phyloP scores from a whole-genome alignment of 2,888 invertebrate species.

The Hemicrepidius hirtus region DNA sequence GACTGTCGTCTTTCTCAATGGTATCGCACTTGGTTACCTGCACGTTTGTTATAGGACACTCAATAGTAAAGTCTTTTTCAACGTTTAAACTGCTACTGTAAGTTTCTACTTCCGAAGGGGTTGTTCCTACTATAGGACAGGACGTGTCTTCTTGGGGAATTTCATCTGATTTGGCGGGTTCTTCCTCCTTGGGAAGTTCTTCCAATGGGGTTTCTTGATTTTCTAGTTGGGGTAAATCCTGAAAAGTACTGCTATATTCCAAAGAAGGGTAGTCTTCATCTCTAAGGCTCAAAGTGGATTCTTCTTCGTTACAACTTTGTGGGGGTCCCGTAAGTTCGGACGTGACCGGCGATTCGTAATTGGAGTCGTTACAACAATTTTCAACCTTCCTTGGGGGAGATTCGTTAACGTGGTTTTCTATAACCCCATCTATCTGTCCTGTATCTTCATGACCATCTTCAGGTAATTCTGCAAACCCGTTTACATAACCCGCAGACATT shows the following conservation, averaged over 20 bases:
- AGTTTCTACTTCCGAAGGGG: conserved; percentile 48
- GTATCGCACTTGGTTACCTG: conserved; percentile 11
- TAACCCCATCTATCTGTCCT: conserved; percentile 43
- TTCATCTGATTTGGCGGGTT: not conserved
- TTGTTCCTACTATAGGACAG: too few species aligned
- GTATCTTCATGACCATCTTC: conserved; percentile 17
- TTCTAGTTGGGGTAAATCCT: conserved; percentile 36
- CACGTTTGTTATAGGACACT: conserved; percentile 39
- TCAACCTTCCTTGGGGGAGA: conserved; percentile 26
- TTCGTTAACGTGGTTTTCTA: conserved; percentile 51
- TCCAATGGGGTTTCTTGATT: not conserved
- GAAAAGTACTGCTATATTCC: conserved; percentile 53
- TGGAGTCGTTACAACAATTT: conserved; percentile 27
- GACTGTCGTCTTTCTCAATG: conserved; percentile 32
- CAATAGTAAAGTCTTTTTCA: conserved; percentile 58
- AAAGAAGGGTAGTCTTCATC: conserved; percentile 57
- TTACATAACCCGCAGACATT: conserved; percentile 46
- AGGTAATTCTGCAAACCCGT: conserved; percentile 47
- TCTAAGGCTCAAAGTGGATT: conserved; percentile 61
- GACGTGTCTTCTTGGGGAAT: not conserved
- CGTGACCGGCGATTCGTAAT: conserved; percentile 55
- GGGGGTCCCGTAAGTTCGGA: conserved; percentile 59
- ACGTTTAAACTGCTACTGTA: conserved; percentile 58
- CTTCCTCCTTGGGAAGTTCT: not conserved
- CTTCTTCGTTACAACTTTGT: conserved; percentile 59